phyloP scores from a whole-genome alignment of 2,797 vertebrate species.

The Aldrovandia affinis region DNA sequence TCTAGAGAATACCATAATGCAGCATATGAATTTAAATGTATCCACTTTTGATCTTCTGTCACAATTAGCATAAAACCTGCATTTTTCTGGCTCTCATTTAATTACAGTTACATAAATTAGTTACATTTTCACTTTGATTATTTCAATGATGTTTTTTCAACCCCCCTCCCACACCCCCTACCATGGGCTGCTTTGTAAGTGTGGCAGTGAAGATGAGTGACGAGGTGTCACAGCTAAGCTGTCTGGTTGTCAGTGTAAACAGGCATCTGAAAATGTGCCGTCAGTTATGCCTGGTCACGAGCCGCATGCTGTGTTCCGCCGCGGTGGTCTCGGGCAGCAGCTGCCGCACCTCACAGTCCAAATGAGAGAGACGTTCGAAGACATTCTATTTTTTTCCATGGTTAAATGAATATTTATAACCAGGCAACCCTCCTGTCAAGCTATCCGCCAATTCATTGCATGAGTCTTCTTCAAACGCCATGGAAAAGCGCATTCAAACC shows the following conservation, averaged over 20 bases:
- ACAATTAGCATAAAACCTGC: neutral
- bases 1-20: slow-evolving; percentile 15
- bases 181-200: neutral
- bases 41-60: neutral
- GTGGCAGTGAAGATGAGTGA: neutral
- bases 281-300: slow-evolving; percentile 22
- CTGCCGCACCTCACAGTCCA: slow-evolving; percentile 1
- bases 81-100: neutral
- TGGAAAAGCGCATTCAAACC: neutral
- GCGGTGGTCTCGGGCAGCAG: slow-evolving; percentile 3
- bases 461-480: slow-evolving; percentile 16
- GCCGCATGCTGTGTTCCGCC: slow-evolving; percentile 11
- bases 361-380: slow-evolving; percentile 7
- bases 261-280: neutral
- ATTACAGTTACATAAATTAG: neutral
- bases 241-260: slow-evolving; percentile 7
- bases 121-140: neutral
- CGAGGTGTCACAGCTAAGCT: neutral
- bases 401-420: slow-evolving; percentile 26
- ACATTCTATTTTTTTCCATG: slow-evolving; percentile 19
- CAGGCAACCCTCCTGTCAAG: slow-evolving; percentile 13
- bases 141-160: neutral
- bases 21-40: neutral
- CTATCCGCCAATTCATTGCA: neutral
- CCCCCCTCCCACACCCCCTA: too few relatives aligned